Evolutionary conservation across 1,140 invertebrate genomes (phyloP), one percentile per base, ranked within the genome.

Genomic region (Potamilus streckersoni): DNA sequence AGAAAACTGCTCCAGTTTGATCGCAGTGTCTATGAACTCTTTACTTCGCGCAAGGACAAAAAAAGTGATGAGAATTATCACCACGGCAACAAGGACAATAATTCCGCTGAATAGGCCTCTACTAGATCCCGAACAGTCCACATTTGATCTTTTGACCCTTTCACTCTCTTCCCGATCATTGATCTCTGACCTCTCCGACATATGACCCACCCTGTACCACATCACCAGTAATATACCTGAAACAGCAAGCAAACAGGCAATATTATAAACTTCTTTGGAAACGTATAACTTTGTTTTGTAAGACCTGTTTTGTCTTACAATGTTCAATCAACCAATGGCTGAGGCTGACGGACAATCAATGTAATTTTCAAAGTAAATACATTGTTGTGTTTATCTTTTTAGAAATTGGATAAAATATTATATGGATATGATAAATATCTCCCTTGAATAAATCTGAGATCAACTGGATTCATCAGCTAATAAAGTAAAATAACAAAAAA

Each of bases 191-290:
- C 20, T 49, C 19, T 63, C 66, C 20, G 56, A 17, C 64, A 57
- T 66, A 11, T 70, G 69, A 23, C 79, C 79, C 55, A 84, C 74
- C 57, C 80, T 81, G 23, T 60, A 31, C 83, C 83, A 84, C 81
- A 99, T 98, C 63, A 98, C 96, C 89, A 98, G 99, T 83, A 99
- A 94, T 31, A 99, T 96, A 68, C 97, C 97, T 87, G 81, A 15
- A 79, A 80, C 17, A 61, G 58, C 60, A 72, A 76, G 63, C 16
- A 62, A 67, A n/a, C 4, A 19, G 17, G 6, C 11, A 49, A 49
- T 49, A 49, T 49, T 49, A 49, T 49, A 49, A 49, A 49, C 38
- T 49, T 49, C 38, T 49, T 1, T 11, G 38, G 38, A 49, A 49
- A 49, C 6, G 6, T 49, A 11, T 49, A 6, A 49, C 38, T 49